phyloP scores from a whole-genome alignment of 2,797 vertebrate species.

The Scolopax bukidnonensis region DNA sequence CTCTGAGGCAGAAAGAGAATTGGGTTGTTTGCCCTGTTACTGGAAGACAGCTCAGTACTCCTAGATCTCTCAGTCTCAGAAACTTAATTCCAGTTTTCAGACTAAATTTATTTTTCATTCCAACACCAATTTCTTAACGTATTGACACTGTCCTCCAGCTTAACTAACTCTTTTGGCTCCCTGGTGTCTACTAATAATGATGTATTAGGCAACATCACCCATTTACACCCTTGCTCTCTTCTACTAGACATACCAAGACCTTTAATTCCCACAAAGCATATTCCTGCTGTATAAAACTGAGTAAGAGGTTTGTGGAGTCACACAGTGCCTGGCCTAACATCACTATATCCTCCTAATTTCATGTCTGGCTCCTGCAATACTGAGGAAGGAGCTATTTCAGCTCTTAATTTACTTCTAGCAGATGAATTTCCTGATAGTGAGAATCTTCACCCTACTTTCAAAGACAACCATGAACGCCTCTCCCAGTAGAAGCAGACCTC shows the following conservation, averaged over 20 bases:
- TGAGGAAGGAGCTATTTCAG: background rate
- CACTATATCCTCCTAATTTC: background rate
- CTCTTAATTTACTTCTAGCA: background rate
- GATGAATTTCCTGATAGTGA: constrained; percentile 6
- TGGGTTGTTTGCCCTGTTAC: background rate
- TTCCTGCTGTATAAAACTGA: background rate
- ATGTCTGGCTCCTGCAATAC: constrained; percentile 14
- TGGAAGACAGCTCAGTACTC: background rate
- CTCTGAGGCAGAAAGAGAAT: background rate
- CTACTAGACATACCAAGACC: background rate
- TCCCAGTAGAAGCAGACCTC: background rate
- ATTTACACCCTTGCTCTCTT: background rate
- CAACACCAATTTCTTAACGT: background rate
- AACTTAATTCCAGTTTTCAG: background rate
- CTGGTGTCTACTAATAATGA: background rate
- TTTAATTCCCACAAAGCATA: background rate
- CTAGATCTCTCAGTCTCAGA: background rate
- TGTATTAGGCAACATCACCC: background rate
- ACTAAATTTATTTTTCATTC: background rate
- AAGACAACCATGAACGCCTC: background rate
- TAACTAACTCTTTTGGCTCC: background rate
- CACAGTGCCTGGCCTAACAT: background rate
- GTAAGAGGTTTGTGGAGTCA: background rate
- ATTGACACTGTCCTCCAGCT: background rate
- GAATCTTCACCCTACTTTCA: background rate